These are phyloP conservation scores for Diplolepis rosae DNA, from an alignment of 2,888 invertebrate genomes.

Conservation along the genomic window DNA sequence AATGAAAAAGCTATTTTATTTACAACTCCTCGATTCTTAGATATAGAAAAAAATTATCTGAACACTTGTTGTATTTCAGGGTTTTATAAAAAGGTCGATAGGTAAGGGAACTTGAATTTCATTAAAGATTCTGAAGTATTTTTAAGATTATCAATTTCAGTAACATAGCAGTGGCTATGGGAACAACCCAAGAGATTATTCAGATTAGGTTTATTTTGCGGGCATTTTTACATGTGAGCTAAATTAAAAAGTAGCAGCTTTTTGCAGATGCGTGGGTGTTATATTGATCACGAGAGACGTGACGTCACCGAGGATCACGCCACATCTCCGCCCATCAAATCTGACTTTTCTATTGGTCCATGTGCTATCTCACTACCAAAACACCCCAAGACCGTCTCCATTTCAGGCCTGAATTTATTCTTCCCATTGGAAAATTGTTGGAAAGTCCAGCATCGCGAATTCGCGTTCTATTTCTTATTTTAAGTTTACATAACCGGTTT, in stretches of 20 bases:
- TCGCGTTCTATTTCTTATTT: neutral
- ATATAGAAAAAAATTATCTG: neutral
- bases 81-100: neutral
- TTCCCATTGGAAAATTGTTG: neutral
- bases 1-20: neutral
- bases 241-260: neutral
- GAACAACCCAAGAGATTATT: neutral
- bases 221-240: neutral
- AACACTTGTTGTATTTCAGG: neutral
- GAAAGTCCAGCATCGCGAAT: neutral
- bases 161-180: neutral
- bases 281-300: slow-evolving; percentile 44
- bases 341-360: slow-evolving; percentile 64
- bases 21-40: neutral
- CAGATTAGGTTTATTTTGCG: neutral
- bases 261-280: neutral
- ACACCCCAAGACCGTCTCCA: neutral
- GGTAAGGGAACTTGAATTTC: neutral
- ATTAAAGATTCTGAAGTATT: too few species aligned
- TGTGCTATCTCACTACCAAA: slow-evolving; percentile 37
- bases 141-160: neutral
- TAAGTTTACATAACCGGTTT: slow-evolving; percentile 28
- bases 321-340: slow-evolving; percentile 68
- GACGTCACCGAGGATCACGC: slow-evolving; percentile 73
- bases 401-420: neutral